Conservation (phyloP, 2,113 vertebrate genomes). For the Trichechus manatus region DNA sequence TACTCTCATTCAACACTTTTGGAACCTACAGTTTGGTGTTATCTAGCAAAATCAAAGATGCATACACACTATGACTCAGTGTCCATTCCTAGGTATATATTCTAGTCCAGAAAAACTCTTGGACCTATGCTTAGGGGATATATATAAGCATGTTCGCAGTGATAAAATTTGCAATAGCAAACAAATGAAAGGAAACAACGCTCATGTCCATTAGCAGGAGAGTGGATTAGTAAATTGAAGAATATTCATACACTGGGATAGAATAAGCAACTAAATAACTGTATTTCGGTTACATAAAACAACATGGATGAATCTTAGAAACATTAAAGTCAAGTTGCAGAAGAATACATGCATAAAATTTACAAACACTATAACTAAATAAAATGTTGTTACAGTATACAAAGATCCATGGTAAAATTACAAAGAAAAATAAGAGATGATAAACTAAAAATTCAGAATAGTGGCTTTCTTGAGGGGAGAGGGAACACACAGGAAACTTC, state of each 20-base stretch:
- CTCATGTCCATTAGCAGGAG: background rate
- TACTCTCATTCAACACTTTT: background rate
- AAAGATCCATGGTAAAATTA: background rate
- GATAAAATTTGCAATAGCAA: background rate
- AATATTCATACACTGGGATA: background rate
- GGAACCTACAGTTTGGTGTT: background rate
- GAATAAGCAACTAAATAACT: background rate
- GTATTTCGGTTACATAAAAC: background rate
- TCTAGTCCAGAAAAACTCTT: background rate
- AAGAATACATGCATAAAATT: background rate
- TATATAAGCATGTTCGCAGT: background rate
- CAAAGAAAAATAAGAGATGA: background rate
- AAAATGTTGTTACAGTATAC: background rate
- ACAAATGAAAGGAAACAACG: background rate
- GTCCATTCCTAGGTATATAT: background rate
- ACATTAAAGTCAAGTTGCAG: background rate
- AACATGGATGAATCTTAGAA: background rate
- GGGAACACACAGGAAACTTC: background rate
- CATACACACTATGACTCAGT: background rate
- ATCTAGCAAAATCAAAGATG: too few species aligned
- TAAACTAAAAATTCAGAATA: background rate
- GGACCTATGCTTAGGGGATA: too few species aligned
- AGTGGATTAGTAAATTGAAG: slow-evolving; percentile 16
- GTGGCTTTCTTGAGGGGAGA: background rate
- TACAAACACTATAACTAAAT: background rate